Percentiles rank a stretch among this genome's conserved stretches.
Conservation (phyloP, 2,797 vertebrate genomes). For the Gambelia wislizenii region DNA sequence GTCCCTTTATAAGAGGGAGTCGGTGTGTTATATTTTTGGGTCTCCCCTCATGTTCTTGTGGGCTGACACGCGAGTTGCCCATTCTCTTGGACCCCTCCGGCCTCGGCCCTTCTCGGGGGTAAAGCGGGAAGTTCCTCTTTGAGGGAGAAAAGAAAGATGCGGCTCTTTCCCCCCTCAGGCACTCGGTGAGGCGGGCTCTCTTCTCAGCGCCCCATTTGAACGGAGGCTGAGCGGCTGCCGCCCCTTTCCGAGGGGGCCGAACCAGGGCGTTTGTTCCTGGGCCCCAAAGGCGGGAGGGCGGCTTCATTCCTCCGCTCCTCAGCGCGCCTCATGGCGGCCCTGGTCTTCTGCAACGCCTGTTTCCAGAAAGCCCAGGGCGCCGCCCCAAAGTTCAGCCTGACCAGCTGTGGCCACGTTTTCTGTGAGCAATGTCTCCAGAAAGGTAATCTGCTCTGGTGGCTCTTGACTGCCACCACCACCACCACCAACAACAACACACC, state of each 20-base stretch:
- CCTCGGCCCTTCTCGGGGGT: no score
- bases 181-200: neutral
- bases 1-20: no score
- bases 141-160: neutral
- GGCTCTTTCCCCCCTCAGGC: neutral
- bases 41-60: no score
- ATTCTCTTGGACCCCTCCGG: no score
- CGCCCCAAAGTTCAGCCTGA: constrained; percentile 79
- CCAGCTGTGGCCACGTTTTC: constrained; percentile 90
- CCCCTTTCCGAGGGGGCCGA: neutral
- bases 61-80: no score
- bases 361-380: constrained; percentile 15
- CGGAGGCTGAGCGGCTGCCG: neutral
- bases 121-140: no score
- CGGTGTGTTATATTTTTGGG: no score
- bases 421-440: constrained; percentile 86
- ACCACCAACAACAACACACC: no score
- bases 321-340: neutral
- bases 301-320: no score
- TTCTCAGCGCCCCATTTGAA: neutral
- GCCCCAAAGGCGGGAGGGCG: no score
- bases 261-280: no score
- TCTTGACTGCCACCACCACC: neutral
- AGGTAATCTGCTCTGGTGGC: constrained; percentile 80
- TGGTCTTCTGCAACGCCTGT: constrained; percentile 26